Percentiles rank a stretch among this genome's conserved stretches.
Evolutionary conservation across 2,888 invertebrate species (phyloP).

Genomic region (Hedya salicella): DNA sequence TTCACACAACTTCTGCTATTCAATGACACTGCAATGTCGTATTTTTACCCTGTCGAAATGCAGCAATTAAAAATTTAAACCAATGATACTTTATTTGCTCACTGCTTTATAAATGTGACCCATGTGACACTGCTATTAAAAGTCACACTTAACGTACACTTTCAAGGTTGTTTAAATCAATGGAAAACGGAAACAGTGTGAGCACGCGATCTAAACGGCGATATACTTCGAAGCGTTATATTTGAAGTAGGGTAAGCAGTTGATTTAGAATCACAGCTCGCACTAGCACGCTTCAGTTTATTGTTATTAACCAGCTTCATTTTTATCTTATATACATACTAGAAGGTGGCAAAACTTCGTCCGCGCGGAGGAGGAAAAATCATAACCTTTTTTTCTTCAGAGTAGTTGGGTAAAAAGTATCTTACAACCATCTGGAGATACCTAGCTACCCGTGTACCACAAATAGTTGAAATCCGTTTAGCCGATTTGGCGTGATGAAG

Average conservation of each 20-base stretch:
- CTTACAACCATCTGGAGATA: no score
- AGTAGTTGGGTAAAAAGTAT: no score
- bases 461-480: no score
- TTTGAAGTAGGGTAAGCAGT: not conserved
- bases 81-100: conserved; percentile 19
- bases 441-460: no score
- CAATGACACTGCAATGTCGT: conserved; percentile 10
- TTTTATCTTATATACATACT: no score
- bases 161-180: conserved; percentile 35
- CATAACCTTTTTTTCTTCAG: no score
- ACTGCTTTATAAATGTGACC: conserved; percentile 34
- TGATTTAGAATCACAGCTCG: no score
- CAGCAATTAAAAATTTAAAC: conserved; percentile 25
- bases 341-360: no score
- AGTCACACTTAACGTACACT: conserved; percentile 7
- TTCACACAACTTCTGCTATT: conserved; percentile 36
- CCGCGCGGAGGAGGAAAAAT: no score
- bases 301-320: not conserved
- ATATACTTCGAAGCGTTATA: not conserved
- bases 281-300: not conserved
- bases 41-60: conserved; percentile 16
- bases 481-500: no score
- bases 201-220: conserved; percentile 27
- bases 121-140: not conserved
- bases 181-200: conserved; percentile 23